Conservation (phyloP, 1,140 invertebrate genomes). For the Hyles euphorbiae region DNA sequence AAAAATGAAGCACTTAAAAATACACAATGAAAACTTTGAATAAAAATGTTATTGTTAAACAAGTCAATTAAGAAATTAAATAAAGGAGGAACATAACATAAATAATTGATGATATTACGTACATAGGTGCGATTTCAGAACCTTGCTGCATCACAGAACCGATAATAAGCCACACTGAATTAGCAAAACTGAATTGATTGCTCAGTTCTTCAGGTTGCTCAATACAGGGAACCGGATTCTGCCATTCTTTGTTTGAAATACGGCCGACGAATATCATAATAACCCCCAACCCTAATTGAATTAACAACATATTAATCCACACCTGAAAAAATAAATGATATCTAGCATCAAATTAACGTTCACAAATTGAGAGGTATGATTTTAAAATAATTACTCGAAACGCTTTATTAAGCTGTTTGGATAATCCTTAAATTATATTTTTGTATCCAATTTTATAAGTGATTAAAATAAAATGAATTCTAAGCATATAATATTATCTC, state of each 20-base stretch:
- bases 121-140: slow-evolving; percentile 89
- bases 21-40: no score
- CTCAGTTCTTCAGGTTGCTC: slow-evolving; percentile 84
- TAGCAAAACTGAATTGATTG: slow-evolving; percentile 91
- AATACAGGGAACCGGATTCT: slow-evolving; percentile 86
- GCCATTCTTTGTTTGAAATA: slow-evolving; percentile 88
- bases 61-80: no score
- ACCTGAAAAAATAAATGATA: slow-evolving; percentile 71
- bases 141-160: slow-evolving; percentile 91
- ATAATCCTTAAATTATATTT: no score
- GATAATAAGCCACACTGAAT: slow-evolving; percentile 90
- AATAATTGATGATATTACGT: slow-evolving; percentile 28
- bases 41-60: no score
- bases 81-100: neutral
- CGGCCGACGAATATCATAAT: slow-evolving; percentile 89
- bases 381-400: no score
- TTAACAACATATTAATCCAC: slow-evolving; percentile 86
- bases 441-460: no score
- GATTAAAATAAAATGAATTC: no score
- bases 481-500: no score
- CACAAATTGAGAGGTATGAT: no score
- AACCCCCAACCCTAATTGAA: slow-evolving; percentile 85
- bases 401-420: no score
- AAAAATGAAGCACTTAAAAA: no score
- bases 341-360: no score